These are phyloP conservation scores for Cuniculus paca DNA, from an alignment of 2,797 vertebrate species.

Conservation along the genomic window DNA sequence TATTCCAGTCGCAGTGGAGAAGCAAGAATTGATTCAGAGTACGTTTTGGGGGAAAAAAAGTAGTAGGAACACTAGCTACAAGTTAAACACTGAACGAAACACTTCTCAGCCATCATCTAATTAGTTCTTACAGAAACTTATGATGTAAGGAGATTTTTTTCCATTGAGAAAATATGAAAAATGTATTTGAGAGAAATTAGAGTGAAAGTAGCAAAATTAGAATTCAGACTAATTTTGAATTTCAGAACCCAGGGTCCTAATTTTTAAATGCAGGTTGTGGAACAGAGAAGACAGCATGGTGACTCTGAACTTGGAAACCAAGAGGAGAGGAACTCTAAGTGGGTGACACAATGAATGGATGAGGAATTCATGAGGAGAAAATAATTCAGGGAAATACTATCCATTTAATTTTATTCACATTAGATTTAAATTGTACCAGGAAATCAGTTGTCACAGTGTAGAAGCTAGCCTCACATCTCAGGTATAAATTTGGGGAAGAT, in stretches of 20 bases:
- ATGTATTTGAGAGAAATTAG: not conserved
- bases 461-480: not conserved
- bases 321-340: not conserved
- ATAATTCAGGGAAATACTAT: not conserved
- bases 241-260: not conserved
- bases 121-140: not conserved
- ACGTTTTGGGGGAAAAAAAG: not conserved
- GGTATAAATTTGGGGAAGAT: not conserved
- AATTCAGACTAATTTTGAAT: slow-evolving; percentile 24
- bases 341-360: not conserved
- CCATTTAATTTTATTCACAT: slow-evolving; percentile 40
- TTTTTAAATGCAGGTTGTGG: not conserved
- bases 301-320: not conserved
- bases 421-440: slow-evolving; percentile 30
- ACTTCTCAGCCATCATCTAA: not conserved
- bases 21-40: not conserved
- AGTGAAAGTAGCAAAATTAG: not conserved
- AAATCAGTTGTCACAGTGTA: slow-evolving; percentile 41
- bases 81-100: not conserved
- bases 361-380: slow-evolving; percentile 15
- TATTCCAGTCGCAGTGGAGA: not conserved
- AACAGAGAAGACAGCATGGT: not conserved
- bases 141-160: not conserved
- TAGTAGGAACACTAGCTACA: not conserved
- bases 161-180: not conserved